Base-by-base conservation (phyloP, 2,888 invertebrate genomes). In the Acheta domesticus region DNA sequence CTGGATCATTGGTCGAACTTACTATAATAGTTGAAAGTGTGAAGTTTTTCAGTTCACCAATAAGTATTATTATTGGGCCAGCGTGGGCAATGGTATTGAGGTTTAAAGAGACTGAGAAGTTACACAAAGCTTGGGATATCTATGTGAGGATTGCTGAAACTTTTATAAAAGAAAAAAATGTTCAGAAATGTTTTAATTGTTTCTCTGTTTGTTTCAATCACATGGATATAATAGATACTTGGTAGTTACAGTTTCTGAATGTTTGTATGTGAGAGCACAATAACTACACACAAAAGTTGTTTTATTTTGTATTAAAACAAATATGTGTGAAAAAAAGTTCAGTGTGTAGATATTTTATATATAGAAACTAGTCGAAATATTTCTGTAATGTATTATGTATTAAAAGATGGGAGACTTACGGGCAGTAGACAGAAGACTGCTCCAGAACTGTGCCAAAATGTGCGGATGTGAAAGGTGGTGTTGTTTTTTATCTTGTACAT, bases 181-280 rank as follows among this genome's bases (percentile, higher is more conserved):
- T 62, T 62, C 62, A 62, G 62, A 62, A 19, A 62, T 62, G 48
- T 36, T 76, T 76, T 23, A 36, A 48, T 76, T 48, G 75, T 78
- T 75, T 79, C 75, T 50, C 75, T 78, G 73, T 78, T 78, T 50
- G 78, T 75, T 79, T 79, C 21, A 75, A 79, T 49, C 77, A 77
- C 75, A 48, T 80, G 50, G 74, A 62, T 78, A 78, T 16, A 50
- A 50, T 80, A 77, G 77, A 80, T 79, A 80, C 49, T 75, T 77
- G n/a, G 77, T 48, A 75, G 77, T 77, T 74, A 78, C 23, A 78
- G 36, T 74, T 62, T 80, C 76, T 80, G 78, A 78, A 80, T 78
- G 79, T 79, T 81, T 80, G 77, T 76, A 81, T 81, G 80, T 81
- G 81, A 79, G 77, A 80, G 81, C 81, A 81, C 81, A 81, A 80